Conservation (phyloP, 2,888 invertebrate genomes). For the Melanostoma scalare region DNA sequence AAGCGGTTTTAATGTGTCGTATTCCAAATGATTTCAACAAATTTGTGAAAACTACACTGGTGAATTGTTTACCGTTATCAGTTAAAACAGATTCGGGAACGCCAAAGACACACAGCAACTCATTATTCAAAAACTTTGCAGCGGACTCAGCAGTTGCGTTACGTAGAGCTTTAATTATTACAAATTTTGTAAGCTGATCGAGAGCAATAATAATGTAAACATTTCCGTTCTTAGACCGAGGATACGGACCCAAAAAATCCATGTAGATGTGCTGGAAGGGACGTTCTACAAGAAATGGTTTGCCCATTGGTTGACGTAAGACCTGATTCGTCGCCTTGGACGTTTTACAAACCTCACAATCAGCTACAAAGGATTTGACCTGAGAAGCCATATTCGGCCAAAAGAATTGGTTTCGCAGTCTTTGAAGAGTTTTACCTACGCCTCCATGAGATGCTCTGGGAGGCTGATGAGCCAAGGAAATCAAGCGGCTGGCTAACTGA, state of each 20-base stretch:
- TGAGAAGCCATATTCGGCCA: conserved; percentile 16
- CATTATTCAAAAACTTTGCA: background rate
- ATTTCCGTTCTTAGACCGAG: background rate
- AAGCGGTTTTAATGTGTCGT: background rate
- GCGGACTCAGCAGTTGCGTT: background rate
- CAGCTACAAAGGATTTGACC: background rate
- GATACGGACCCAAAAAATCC: background rate
- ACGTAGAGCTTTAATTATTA: conserved; percentile 10
- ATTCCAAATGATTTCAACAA: background rate
- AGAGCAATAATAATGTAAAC: background rate
- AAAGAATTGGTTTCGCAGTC: background rate
- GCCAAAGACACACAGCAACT: conserved; percentile 1
- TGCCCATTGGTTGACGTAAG: background rate
- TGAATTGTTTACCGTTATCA: conserved; percentile 8
- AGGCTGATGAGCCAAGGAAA: conserved; percentile 30
- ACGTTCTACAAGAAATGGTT: background rate
- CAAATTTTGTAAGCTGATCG: conserved; percentile 5
- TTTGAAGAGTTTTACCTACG: conserved; percentile 39
- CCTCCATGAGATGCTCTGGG: conserved; percentile 31
- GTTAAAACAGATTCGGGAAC: background rate
- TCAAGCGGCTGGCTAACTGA: background rate
- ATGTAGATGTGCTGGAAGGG: conserved; percentile 1
- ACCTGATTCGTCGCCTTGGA: conserved; percentile 4
- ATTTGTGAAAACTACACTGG: background rate
- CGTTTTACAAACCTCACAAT: background rate